phyloP scores from a whole-genome alignment of 2,888 invertebrate species.

The Ceratothoa steindachneri region DNA sequence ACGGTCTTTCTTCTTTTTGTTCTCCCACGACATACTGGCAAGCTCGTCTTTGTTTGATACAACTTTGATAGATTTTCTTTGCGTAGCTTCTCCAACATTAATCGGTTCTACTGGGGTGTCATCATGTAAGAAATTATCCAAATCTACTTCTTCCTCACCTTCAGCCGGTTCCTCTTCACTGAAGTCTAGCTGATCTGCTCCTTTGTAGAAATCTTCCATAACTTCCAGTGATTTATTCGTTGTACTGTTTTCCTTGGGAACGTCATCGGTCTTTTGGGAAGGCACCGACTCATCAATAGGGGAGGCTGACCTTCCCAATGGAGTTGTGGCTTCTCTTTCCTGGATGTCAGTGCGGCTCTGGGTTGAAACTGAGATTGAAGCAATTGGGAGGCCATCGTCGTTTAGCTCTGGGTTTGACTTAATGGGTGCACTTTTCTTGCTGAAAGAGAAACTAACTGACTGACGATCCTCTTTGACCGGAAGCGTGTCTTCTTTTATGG shows the following conservation, averaged over 20 bases:
- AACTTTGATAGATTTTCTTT: not conserved
- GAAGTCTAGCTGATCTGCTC: conserved; percentile 20
- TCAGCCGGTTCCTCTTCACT: not conserved
- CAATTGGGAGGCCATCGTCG: not conserved
- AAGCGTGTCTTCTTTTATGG: no score
- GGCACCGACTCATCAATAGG: not conserved
- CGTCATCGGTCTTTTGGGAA: not conserved
- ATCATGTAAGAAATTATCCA: conserved; percentile 16
- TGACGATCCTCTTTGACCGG: not conserved
- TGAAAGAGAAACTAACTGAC: conserved; percentile 1
- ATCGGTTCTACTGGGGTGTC: not conserved
- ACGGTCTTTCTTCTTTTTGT: conserved; percentile 35
- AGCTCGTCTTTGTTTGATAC: not conserved
- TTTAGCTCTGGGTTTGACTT: not conserved
- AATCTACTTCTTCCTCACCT: conserved; percentile 16
- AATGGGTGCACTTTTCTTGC: not conserved
- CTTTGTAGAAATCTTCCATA: conserved; percentile 21
- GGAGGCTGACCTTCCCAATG: not conserved
- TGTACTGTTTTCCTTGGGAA: not conserved
- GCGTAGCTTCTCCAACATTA: not conserved
- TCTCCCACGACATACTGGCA: not conserved
- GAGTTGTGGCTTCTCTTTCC: not conserved
- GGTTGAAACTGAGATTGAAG: not conserved
- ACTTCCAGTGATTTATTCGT: not conserved
- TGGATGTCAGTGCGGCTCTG: not conserved